Conservation (phyloP, 2,113 vertebrate genomes). For the Prietella phreatophila region DNA sequence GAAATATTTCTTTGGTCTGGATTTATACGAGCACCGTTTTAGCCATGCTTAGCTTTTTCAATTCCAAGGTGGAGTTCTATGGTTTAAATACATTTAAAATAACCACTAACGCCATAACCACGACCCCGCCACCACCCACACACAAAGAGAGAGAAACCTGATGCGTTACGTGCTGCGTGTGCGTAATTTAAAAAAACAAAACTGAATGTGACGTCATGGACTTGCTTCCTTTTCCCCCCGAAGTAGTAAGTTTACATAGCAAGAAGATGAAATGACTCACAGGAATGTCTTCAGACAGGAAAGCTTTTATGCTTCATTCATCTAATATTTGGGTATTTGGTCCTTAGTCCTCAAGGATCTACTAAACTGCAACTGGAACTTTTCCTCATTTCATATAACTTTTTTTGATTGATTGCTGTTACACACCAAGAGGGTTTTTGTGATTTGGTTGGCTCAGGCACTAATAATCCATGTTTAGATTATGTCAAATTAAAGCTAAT, state of each 20-base stretch:
- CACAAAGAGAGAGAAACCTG: not conserved
- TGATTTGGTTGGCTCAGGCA: not conserved
- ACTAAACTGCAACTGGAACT: not conserved
- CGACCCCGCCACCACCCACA: not conserved
- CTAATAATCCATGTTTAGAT: not conserved
- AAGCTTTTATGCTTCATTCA: not conserved
- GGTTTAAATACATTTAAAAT: not conserved
- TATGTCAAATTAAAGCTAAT: not conserved
- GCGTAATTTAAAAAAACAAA: not conserved
- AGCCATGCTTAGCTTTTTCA: not conserved
- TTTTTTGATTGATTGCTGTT: not conserved
- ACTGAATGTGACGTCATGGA: not conserved
- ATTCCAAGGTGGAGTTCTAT: not conserved
- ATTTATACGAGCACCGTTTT: not conserved
- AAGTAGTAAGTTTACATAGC: not conserved
- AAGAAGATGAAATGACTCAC: not conserved
- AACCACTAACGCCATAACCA: not conserved
- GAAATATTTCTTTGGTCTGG: conserved; percentile 2
- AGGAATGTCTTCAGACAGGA: not conserved
- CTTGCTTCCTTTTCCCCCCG: not conserved
- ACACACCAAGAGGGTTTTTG: not conserved
- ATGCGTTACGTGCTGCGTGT: not conserved
- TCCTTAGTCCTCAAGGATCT: not conserved
- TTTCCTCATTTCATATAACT: not conserved
- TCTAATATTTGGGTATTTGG: not conserved